Percentiles rank a stretch among this genome's conserved stretches.
phyloP scores from a whole-genome alignment of 1,140 invertebrate species.

The Polypedilum vanderplanki region DNA sequence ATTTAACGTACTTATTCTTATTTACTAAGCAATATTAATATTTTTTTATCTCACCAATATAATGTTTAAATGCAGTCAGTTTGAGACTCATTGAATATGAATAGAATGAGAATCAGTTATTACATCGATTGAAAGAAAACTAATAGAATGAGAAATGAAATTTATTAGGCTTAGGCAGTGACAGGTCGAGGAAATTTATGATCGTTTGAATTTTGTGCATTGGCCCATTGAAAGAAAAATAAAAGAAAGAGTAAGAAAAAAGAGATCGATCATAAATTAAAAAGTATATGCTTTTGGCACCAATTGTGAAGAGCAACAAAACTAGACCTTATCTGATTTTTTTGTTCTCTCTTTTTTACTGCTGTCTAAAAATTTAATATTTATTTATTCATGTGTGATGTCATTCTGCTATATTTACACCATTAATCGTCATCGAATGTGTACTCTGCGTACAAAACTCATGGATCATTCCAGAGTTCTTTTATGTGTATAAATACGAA shows the following conservation, averaged over 20 bases:
- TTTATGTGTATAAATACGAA: conserved; percentile 4
- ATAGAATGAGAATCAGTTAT: neutral
- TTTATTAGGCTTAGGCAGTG: conserved; percentile 1
- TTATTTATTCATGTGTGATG: too few species aligned
- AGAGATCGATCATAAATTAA: neutral
- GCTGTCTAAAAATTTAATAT: neutral
- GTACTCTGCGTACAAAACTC: too few species aligned
- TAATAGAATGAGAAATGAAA: neutral
- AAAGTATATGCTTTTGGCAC: neutral
- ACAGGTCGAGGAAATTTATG: neutral
- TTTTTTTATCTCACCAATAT: too few species aligned
- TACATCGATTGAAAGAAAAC: too few species aligned
- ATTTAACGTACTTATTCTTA: neutral
- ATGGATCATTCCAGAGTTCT: too few species aligned
- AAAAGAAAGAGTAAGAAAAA: neutral
- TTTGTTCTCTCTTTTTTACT: neutral
- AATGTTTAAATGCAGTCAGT: too few species aligned
- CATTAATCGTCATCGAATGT: too few species aligned
- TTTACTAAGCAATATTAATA: too few species aligned
- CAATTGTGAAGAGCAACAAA: neutral
- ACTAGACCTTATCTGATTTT: neutral
- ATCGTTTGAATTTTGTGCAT: neutral
- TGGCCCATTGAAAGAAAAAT: neutral
- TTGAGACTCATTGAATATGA: neutral
- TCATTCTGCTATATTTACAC: too few species aligned